Conservation (phyloP, 2,888 invertebrate species). For the Xestobium rufovillosum region DNA sequence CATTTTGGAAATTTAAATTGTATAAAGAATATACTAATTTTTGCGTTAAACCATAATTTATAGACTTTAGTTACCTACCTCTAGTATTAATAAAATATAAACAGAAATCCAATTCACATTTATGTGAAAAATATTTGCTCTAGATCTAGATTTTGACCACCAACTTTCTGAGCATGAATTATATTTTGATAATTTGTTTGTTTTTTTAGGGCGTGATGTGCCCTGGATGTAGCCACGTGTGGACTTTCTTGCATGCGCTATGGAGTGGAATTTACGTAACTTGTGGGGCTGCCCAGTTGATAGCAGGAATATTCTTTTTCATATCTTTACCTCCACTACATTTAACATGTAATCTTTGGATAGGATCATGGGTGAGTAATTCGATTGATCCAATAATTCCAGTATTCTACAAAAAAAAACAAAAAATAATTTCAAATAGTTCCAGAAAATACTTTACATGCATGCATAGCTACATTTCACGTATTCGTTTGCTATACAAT, state of each 20-base stretch:
- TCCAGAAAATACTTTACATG: no score
- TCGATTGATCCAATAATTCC: neutral
- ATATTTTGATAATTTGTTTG: slow-evolving; percentile 4
- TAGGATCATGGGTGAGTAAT: slow-evolving; percentile 47
- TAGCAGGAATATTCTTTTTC: slow-evolving; percentile 47
- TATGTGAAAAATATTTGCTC: no score
- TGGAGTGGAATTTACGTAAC: slow-evolving; percentile 46
- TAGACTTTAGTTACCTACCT: no score
- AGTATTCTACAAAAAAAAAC: neutral
- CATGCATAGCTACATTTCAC: no score
- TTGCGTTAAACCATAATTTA: no score
- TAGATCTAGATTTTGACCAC: no score
- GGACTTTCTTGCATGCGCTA: slow-evolving; percentile 44
- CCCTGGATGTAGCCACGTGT: slow-evolving; percentile 38
- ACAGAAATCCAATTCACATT: no score
- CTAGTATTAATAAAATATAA: no score
- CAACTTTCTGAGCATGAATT: no score
- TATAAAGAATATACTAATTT: no score
- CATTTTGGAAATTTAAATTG: no score
- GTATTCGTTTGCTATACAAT: no score
- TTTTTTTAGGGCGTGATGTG: slow-evolving; percentile 38
- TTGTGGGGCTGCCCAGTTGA: slow-evolving; percentile 46
- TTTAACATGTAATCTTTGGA: slow-evolving; percentile 45
- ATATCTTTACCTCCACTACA: slow-evolving; percentile 45
- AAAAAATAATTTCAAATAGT: slow-evolving; percentile 4